Conservation (phyloP, 2,113 vertebrate species). For the Rhynchomys soricoides region DNA sequence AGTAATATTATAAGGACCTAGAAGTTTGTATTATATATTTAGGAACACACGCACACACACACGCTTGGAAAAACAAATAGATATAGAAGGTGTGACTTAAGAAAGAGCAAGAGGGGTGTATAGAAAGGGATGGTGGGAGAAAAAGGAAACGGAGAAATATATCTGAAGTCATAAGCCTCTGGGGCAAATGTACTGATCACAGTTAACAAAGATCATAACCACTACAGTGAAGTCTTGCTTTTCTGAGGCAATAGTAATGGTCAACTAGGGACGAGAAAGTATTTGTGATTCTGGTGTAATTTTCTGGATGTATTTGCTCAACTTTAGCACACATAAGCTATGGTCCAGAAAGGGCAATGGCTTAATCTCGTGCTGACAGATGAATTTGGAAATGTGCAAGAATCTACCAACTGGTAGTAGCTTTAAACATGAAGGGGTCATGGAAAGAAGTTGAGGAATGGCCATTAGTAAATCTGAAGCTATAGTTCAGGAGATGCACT, state of each 20-base stretch:
- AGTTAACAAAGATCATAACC: not conserved
- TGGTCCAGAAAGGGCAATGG: not conserved
- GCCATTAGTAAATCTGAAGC: not conserved
- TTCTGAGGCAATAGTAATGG: not conserved
- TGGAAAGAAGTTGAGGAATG: not conserved
- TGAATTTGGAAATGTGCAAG: not conserved
- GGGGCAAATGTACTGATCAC: too few relatives aligned
- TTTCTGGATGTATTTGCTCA: not conserved
- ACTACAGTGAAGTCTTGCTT: not conserved
- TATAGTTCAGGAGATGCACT: not conserved
- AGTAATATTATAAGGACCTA: not conserved
- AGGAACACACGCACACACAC: not conserved
- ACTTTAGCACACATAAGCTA: not conserved
- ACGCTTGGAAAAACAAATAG: not conserved
- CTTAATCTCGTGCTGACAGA: not conserved
- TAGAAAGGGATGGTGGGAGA: not conserved
- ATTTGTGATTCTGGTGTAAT: not conserved
- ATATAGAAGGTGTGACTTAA: not conserved
- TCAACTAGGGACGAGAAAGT: not conserved
- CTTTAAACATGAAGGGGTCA: not conserved
- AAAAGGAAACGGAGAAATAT: not conserved
- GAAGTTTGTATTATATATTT: not conserved
- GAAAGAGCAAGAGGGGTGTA: not conserved
- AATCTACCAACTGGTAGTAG: not conserved
- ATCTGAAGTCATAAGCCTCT: not conserved